Conservation (phyloP, 2,113 vertebrate species). For the Gulo gulo region DNA sequence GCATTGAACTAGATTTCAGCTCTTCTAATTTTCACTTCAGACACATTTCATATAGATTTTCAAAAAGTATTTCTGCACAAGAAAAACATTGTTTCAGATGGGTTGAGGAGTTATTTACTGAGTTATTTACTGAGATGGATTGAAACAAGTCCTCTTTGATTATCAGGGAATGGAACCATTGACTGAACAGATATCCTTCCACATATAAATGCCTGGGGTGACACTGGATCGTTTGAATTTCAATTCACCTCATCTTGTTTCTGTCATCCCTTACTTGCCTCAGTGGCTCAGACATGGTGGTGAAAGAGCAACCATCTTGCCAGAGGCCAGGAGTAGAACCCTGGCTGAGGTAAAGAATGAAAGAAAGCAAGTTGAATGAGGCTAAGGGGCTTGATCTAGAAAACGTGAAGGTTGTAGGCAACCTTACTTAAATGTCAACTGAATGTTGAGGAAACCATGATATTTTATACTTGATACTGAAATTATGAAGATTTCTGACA, state of each 20-base stretch:
- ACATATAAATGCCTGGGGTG: neutral
- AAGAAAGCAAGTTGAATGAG: neutral
- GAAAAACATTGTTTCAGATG: neutral
- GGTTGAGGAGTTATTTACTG: neutral
- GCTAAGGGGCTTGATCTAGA: neutral
- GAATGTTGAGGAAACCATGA: neutral
- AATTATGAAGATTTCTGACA: neutral
- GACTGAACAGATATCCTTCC: neutral
- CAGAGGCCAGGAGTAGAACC: neutral
- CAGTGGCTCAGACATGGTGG: accelerated
- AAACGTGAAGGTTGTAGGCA: neutral
- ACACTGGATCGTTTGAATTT: neutral
- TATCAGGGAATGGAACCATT: neutral
- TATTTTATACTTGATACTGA: neutral
- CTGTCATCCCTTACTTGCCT: neutral
- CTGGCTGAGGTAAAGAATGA: neutral
- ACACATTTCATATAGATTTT: neutral
- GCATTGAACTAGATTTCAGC: neutral
- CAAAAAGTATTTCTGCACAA: neutral
- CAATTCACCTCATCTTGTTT: neutral
- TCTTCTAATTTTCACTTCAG: neutral
- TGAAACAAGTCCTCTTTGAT: neutral
- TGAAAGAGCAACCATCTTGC: neutral
- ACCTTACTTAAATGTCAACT: neutral
- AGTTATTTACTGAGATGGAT: neutral